These are phyloP conservation scores for Indicator maculatus DNA, from an alignment of 2,113 vertebrate genomes.

Conservation along the genomic window DNA sequence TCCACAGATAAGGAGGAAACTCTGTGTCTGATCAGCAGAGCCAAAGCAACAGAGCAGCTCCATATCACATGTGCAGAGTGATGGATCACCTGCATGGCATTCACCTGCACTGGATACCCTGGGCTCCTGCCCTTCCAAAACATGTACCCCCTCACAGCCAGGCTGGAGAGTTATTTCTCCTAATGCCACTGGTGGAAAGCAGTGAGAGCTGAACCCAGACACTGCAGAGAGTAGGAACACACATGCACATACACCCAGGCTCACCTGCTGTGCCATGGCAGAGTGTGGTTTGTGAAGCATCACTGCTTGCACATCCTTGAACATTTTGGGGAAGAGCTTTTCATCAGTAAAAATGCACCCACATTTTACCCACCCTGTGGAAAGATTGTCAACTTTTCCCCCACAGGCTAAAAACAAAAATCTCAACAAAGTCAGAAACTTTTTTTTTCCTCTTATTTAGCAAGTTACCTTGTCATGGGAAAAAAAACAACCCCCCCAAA, in stretches of 20 bases:
- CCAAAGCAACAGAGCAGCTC: neutral
- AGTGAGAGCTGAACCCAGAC: neutral
- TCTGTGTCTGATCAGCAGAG: neutral
- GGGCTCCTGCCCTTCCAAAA: neutral
- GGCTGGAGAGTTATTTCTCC: neutral
- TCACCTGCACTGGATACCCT: neutral
- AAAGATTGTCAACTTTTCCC: neutral
- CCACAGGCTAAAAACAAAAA: neutral
- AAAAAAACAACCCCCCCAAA: neutral
- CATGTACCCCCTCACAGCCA: neutral
- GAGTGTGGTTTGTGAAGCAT: neutral
- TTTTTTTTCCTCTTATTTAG: neutral
- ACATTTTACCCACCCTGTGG: neutral
- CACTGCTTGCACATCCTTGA: neutral
- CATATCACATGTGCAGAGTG: rapidly evolving
- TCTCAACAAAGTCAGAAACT: neutral
- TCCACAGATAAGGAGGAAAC: neutral
- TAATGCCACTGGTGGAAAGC: neutral
- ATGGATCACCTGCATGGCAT: neutral
- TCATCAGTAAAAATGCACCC: neutral
- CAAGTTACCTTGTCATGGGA: neutral
- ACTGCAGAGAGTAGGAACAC: neutral
- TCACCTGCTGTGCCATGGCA: neutral
- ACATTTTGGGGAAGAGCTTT: neutral
- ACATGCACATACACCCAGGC: rapidly evolving